A percentile compares a stretch with the other conserved stretches of the same genome.
These are phyloP conservation scores for Drosophila cognata DNA, from an alignment of 2,888 invertebrate species.

Conservation along the genomic window DNA sequence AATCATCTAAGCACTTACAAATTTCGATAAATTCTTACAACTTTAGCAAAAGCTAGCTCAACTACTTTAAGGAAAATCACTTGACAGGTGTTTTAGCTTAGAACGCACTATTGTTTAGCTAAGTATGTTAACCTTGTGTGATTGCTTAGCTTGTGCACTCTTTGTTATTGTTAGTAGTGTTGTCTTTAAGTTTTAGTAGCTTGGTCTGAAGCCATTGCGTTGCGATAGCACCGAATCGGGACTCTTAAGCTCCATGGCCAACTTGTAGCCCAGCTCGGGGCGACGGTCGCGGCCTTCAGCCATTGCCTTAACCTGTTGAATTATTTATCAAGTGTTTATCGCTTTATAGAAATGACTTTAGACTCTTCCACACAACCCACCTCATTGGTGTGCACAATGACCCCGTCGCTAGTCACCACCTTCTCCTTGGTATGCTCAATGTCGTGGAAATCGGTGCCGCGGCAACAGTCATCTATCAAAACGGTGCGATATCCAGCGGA, in stretches of 20 bases:
- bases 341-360: neutral
- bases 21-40: constrained; percentile 11
- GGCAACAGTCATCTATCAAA: constrained; percentile 94
- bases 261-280: constrained; percentile 94
- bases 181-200: constrained; percentile 51
- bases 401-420: constrained; percentile 91
- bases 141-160: constrained; percentile 37
- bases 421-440: constrained; percentile 93
- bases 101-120: constrained; percentile 34
- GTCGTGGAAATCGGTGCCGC: constrained; percentile 94
- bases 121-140: constrained; percentile 37
- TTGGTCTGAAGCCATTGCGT: constrained; percentile 77
- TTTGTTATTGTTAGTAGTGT: neutral
- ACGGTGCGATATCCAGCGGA: constrained; percentile 96
- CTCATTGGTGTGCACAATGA: constrained; percentile 92
- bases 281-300: constrained; percentile 94
- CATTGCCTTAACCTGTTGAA: constrained; percentile 91
- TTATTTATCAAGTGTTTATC: neutral
- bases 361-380: constrained; percentile 83
- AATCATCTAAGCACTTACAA: constrained; percentile 9
- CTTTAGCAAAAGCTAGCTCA: constrained; percentile 67
- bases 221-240: constrained; percentile 86
- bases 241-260: constrained; percentile 92
- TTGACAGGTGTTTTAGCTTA: constrained; percentile 14
- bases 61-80: constrained; percentile 45